A percentile compares a stretch with the other conserved stretches of the same genome.
Evolutionary conservation across 1,140 invertebrate species (phyloP).

Genomic region (Cyrtorhinus lividipennis): DNA sequence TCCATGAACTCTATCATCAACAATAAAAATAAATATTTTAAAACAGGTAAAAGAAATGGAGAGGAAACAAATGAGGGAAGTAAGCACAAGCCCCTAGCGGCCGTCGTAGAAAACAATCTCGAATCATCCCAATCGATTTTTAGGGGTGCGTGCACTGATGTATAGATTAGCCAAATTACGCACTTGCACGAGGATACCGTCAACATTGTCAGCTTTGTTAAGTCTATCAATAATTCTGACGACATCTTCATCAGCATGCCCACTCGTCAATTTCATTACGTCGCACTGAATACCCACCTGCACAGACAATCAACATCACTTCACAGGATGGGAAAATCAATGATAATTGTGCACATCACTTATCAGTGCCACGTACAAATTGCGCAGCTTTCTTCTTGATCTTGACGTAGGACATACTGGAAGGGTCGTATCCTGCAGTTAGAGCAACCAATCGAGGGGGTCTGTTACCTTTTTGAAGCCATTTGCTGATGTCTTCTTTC

Average conservation of each 20-base stretch:
- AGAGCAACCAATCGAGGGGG: constrained; percentile 64
- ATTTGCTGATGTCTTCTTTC: constrained; percentile 46
- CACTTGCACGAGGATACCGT: constrained; percentile 74
- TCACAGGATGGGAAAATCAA: no score
- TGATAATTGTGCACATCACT: no score
- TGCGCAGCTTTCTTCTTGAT: constrained; percentile 62
- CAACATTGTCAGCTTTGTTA: constrained; percentile 52
- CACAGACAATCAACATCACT: no score
- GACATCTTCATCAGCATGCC: neutral
- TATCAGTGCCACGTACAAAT: constrained; percentile 49
- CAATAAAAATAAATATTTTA: no score
- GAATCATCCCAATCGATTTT: no score
- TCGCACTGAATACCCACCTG: constrained; percentile 1
- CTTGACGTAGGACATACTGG: constrained; percentile 64
- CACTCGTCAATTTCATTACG: neutral
- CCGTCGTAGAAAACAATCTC: no score
- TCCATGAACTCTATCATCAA: no score
- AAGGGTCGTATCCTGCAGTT: constrained; percentile 69
- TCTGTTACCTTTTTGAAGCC: constrained; percentile 41
- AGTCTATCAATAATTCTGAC: constrained; percentile 38
- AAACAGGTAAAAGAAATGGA: no score
- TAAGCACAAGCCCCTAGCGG: no score
- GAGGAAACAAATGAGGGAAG: no score
- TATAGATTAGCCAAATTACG: no score
- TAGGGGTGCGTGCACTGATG: no score